Base-by-base conservation (phyloP, 2,888 invertebrate genomes). In the Hemaris fuciformis region DNA sequence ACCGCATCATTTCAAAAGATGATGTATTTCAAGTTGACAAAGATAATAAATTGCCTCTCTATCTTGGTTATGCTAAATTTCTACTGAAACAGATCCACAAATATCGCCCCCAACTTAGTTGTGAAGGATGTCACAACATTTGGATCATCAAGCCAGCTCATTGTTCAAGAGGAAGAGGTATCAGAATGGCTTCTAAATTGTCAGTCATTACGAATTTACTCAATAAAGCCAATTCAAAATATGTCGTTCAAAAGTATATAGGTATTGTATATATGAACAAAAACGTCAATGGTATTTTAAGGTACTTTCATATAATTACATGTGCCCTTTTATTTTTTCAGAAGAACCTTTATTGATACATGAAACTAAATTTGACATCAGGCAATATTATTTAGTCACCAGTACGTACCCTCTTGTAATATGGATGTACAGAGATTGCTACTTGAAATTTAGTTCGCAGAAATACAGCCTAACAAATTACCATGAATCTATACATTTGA, bases 91-190 rank as follows among this genome's bases (percentile, higher is more conserved):
- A 94, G 71, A 88, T 96, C 23, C 88, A 91, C 63, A 88, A 84
- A 61, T 93, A 93, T 71, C 94, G 94, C 70, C 94, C 95, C 0
- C 94, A 94, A 75, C 81, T 96, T 59, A 92, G 93, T 64, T 94
- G 95, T 79, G 98, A 98, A 87, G 98, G 98, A 0, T 93, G 93
- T 68, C 94, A 95, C 77, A 97, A 98, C 85, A 94, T 98, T 70
- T 98, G 98, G 98, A 97, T 98, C 65, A 93, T 98, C 46, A 98
- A 98, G 81, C 98, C 98, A 0, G 96, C 95, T 1, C 95, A 95
- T 75, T 95, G 96, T 69, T 97, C 96, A 31, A 93, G 97, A 74
- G 98, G 98, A 0, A 93, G 95, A 79, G 98, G 98, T 3, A 98
- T 98, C 67, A 94, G 95, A 67, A 94, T 98, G 82, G 96, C 96